These are phyloP conservation scores for Thunnus albacares DNA, from an alignment of 2,797 vertebrate species.

Conservation along the genomic window DNA sequence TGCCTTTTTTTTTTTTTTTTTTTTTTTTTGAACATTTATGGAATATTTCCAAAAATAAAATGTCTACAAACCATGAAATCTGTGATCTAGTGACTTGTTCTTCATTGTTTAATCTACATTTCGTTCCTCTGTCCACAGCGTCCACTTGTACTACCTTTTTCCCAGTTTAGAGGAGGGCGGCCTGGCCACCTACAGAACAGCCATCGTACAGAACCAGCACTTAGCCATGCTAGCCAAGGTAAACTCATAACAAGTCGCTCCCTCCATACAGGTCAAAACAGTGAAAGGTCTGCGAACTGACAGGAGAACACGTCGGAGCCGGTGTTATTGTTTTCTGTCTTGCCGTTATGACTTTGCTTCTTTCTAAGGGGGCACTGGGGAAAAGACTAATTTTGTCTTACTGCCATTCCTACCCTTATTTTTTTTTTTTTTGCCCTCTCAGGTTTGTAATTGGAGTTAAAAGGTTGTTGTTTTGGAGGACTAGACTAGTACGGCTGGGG, in stretches of 20 bases:
- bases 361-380: slow-evolving; percentile 66
- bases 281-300: slow-evolving; percentile 33
- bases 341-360: slow-evolving; percentile 53
- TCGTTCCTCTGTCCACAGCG: slow-evolving; percentile 81
- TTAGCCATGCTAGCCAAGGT: slow-evolving; percentile 99
- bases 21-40: not conserved
- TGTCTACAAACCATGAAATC: not conserved
- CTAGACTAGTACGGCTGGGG: slow-evolving; percentile 49
- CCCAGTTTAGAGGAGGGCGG: slow-evolving; percentile 97
- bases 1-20: not conserved
- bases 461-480: slow-evolving; percentile 81
- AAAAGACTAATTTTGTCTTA: slow-evolving; percentile 63
- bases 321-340: slow-evolving; percentile 61
- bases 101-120: not conserved
- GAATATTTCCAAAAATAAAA: not conserved
- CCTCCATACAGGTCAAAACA: slow-evolving; percentile 24
- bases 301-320: slow-evolving; percentile 38
- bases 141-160: slow-evolving; percentile 97
- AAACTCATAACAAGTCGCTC: slow-evolving; percentile 13
- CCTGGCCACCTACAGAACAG: slow-evolving; percentile 96
- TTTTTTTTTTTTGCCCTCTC: slow-evolving; percentile 38
- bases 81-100: not conserved
- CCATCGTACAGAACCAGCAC: slow-evolving; percentile 99
- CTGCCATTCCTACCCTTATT: slow-evolving; percentile 43
- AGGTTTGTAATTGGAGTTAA: slow-evolving; percentile 84